Evolutionary conservation across 2,888 invertebrate genomes (phyloP).

Genomic region (Drosophila birchii): DNA sequence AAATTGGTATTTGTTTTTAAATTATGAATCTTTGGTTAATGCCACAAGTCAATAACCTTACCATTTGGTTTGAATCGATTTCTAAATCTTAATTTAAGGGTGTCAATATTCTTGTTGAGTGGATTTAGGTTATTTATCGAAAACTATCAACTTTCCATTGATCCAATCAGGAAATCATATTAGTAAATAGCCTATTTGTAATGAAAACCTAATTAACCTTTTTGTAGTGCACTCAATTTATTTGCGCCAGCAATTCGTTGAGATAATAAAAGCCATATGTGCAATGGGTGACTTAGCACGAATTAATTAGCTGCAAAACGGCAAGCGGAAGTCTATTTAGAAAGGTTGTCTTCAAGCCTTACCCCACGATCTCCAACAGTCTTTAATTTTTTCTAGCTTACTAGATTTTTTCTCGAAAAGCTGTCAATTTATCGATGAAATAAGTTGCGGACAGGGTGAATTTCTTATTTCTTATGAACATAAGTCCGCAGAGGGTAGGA

Average conservation of each 20-base stretch:
- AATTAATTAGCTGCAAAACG: neutral
- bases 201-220: conserved; percentile 2
- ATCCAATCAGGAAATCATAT: conserved; percentile 3
- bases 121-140: neutral
- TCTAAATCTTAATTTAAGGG: neutral
- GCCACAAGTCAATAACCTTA: neutral
- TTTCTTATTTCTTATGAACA: neutral
- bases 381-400: neutral
- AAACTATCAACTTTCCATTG: neutral
- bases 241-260: neutral
- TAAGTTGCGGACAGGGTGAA: neutral
- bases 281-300: neutral
- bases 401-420: neutral
- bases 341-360: neutral
- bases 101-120: neutral
- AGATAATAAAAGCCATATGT: conserved; percentile 1
- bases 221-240: neutral
- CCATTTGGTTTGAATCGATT: neutral
- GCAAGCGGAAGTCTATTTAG: neutral
- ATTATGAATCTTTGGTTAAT: too few species aligned
- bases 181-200: neutral
- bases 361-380: neutral
- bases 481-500: too few species aligned
- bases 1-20: too few species aligned
- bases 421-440: neutral